phyloP scores from a whole-genome alignment of 2,797 vertebrate genomes.

The Alosa sapidissima region DNA sequence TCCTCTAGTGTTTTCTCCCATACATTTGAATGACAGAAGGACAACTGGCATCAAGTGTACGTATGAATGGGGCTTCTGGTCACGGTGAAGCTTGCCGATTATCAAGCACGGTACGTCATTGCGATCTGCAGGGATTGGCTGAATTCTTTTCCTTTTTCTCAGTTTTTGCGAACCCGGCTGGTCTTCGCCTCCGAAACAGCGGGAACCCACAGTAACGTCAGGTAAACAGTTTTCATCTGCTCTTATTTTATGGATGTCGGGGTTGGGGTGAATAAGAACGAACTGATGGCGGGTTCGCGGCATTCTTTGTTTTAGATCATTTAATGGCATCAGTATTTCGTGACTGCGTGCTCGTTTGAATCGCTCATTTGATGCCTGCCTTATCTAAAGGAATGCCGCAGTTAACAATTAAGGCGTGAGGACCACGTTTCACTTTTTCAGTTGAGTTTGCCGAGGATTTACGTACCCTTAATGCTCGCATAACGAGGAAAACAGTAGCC shows the following conservation, averaged over 20 bases:
- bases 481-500: background rate
- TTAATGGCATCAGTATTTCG: background rate
- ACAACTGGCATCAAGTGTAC: conserved; percentile 36
- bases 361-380: background rate
- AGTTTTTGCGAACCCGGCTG: conserved; percentile 54
- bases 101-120: conserved; percentile 62
- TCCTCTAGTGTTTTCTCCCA: conserved; percentile 1
- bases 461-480: background rate
- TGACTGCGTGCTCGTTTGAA: background rate
- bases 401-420: conserved; percentile 34
- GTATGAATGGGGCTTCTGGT: conserved; percentile 55
- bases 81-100: conserved; percentile 44
- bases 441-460: background rate
- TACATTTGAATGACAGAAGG: conserved; percentile 26
- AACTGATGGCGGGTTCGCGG: background rate
- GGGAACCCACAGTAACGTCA: conserved; percentile 44
- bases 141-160: conserved; percentile 52
- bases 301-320: background rate
- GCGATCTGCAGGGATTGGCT: conserved; percentile 59
- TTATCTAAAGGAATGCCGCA: conserved; percentile 51
- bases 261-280: background rate
- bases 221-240: conserved; percentile 51
- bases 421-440: background rate
- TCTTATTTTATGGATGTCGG: conserved; percentile 1
- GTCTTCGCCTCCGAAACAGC: conserved; percentile 50